A percentile compares a stretch with the other conserved stretches of the same genome.
Evolutionary conservation across 2,888 invertebrate species (phyloP).

Genomic region (Anoplius nigerrimus): DNA sequence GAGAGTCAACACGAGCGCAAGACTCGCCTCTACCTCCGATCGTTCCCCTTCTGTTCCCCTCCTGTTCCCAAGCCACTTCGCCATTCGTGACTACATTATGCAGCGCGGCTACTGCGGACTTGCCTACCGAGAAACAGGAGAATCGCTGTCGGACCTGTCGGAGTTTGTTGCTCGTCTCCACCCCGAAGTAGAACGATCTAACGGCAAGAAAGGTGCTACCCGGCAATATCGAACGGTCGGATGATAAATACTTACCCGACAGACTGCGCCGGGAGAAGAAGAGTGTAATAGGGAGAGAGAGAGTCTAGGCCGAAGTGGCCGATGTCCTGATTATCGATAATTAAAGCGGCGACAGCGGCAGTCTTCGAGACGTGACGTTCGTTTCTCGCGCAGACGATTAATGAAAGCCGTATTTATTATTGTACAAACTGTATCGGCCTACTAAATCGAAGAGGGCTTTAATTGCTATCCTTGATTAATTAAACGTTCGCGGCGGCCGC

Average conservation of each 20-base stretch:
- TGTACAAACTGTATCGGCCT: too few relatives aligned
- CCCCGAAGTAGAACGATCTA: not conserved
- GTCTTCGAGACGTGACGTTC: not conserved
- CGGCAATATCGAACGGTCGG: not conserved
- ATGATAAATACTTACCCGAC: too few relatives aligned
- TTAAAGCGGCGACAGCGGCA: slow-evolving; percentile 14
- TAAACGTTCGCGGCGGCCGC: too few relatives aligned
- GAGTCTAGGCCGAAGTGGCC: not conserved
- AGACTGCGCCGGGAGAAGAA: too few relatives aligned
- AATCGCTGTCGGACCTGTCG: not conserved
- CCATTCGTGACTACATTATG: not conserved
- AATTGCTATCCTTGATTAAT: too few relatives aligned
- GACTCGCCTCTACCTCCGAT: too few relatives aligned
- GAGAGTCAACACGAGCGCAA: too few relatives aligned
- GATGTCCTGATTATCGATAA: slow-evolving; percentile 21
- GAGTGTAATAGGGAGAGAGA: too few relatives aligned
- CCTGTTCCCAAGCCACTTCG: not conserved
- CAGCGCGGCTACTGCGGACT: not conserved
- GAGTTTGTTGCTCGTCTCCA: slow-evolving; percentile 1
- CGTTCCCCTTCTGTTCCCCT: not conserved
- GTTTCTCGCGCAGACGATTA: too few relatives aligned
- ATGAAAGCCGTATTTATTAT: too few relatives aligned
- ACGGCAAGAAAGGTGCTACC: not conserved
- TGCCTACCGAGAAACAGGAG: not conserved
- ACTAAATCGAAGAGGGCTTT: too few relatives aligned